These are phyloP conservation scores for Melinaea menophilus DNA, from an alignment of 2,888 invertebrate species.

Conservation along the genomic window DNA sequence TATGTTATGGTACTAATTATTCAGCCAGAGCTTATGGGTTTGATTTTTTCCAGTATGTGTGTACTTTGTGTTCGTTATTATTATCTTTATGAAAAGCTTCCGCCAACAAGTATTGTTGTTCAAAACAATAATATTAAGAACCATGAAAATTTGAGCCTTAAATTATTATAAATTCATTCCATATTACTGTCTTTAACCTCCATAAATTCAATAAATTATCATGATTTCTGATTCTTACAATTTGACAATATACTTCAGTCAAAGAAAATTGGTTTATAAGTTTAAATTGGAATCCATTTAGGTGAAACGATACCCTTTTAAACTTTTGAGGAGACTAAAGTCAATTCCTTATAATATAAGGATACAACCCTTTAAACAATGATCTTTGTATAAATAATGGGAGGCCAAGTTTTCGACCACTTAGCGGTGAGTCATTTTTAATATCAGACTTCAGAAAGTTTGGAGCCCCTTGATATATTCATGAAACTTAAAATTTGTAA, in stretches of 20 bases:
- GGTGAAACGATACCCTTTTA: constrained; percentile 2
- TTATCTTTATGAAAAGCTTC: too few relatives aligned
- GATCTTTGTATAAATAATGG: neutral
- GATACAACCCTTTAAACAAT: constrained; percentile 5
- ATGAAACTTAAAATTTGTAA: neutral
- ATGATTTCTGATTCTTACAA: neutral
- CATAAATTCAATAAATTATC: too few relatives aligned
- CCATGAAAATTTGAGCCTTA: too few relatives aligned
- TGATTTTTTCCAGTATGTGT: too few relatives aligned
- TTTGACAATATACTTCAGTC: neutral
- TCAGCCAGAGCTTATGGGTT: too few relatives aligned
- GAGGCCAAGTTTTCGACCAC: neutral
- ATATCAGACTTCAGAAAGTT: constrained; percentile 1
- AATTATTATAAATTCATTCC: too few relatives aligned
- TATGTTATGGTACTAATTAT: too few relatives aligned
- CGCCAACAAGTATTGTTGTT: too few relatives aligned
- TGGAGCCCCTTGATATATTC: neutral
- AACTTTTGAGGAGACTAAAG: neutral
- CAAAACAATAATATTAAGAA: too few relatives aligned
- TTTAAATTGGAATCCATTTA: neutral
- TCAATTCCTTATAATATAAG: neutral
- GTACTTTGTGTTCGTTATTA: too few relatives aligned
- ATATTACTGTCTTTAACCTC: too few relatives aligned
- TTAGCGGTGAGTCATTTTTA: constrained; percentile 1
- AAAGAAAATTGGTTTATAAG: constrained; percentile 2